A percentile compares a stretch with the other conserved stretches of the same genome.
Conservation (phyloP, 2,797 vertebrate genomes). For the Mormyrops boulengeri region DNA sequence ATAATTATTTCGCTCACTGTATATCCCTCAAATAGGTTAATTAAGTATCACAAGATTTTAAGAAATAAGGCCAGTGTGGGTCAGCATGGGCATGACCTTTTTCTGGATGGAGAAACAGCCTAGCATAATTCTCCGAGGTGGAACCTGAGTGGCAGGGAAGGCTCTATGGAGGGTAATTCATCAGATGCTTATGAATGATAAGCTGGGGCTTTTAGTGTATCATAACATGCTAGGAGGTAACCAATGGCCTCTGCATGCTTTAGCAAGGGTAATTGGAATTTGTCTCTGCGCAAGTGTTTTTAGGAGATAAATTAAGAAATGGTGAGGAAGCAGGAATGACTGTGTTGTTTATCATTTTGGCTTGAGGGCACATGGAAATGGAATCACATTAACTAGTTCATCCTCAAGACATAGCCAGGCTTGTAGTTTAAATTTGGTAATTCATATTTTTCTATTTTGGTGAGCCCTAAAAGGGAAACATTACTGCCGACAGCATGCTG, state of each 20-base stretch:
- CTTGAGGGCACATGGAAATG: slow-evolving; percentile 8
- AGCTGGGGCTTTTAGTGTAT: neutral
- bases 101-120: neutral
- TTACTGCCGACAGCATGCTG: neutral
- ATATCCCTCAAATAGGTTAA: no score
- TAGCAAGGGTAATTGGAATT: neutral
- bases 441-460: neutral
- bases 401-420: neutral
- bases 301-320: slow-evolving; percentile 14
- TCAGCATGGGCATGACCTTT: neutral
- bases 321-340: neutral
- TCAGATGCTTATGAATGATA: slow-evolving; percentile 6
- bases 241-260: neutral
- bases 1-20: no score
- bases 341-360: slow-evolving; percentile 12
- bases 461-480: slow-evolving; percentile 4
- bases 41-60: neutral
- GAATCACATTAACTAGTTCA: neutral
- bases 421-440: neutral
- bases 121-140: no score
- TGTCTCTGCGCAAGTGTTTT: neutral
- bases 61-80: neutral
- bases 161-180: neutral
- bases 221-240: neutral
- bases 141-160: neutral